These are phyloP conservation scores for Nowickia ferox DNA, from an alignment of 2,888 invertebrate species.

Conservation along the genomic window DNA sequence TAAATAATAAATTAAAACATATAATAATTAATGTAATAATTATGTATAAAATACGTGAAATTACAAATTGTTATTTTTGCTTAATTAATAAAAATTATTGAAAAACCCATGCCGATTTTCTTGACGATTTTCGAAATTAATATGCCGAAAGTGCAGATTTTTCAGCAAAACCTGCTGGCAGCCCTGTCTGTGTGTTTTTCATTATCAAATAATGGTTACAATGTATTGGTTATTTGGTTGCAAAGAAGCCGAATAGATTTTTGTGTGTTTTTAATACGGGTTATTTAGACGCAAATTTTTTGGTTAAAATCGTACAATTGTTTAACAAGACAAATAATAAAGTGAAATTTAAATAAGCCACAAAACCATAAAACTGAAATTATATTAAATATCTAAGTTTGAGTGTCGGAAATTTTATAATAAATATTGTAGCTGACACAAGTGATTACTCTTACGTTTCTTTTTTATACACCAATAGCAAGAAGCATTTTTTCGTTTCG, in stretches of 20 bases:
- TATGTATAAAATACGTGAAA: too few species aligned
- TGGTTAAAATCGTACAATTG: conserved; percentile 52
- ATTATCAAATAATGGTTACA: too few species aligned
- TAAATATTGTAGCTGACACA: conserved; percentile 73
- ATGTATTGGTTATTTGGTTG: conserved; percentile 57
- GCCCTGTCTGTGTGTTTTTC: conserved; percentile 55
- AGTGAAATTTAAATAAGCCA: conserved; percentile 57
- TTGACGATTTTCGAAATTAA: too few species aligned
- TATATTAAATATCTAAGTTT: conserved; percentile 18
- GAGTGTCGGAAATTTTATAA: conserved; percentile 63
- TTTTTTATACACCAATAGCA: conserved; percentile 65
- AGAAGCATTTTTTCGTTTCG: conserved; percentile 72
- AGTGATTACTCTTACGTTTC: conserved; percentile 72
- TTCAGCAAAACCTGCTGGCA: too few species aligned
- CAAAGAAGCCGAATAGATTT: conserved; percentile 73
- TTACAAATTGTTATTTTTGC: too few species aligned
- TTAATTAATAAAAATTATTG: too few species aligned
- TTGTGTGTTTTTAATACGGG: conserved; percentile 66
- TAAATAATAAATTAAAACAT: too few species aligned
- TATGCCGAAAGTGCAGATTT: too few species aligned
- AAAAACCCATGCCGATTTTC: too few species aligned
- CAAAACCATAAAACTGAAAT: conserved; percentile 42
- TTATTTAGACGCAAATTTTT: conserved; percentile 64
- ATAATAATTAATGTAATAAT: too few species aligned
- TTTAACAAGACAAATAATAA: conserved; percentile 38